Evolutionary conservation across 2,797 vertebrate species (phyloP), one percentile per base, ranked within the genome.

Genomic region (Eptatretus atami): DNA sequence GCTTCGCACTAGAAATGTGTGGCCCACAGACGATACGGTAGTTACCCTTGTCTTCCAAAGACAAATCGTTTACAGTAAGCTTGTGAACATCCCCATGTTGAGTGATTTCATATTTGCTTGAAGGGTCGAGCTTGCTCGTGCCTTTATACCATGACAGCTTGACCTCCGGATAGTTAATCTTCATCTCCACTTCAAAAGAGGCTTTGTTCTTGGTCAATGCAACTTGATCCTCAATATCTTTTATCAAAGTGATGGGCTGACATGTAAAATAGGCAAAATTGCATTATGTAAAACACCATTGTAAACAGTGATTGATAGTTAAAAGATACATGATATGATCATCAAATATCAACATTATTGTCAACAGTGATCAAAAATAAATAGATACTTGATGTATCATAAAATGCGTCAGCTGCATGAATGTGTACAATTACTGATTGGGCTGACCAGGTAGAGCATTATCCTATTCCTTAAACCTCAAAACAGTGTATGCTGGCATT

Each of bases 101-200:
- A 70, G 70, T 80, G 73, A 98, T 93, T 70, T 83, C 75, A 54
- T 87, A 88, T 73, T 95, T 92, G 67, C 82, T 74, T 67, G 67
- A 77, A 63, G 75, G 77, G 65, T 88, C 81, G 70, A 98, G 75
- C 73, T 92, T 95, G 71, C 86, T 82, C 2, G 92, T 98, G 66
- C 90, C 90, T 71, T 86, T 96, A 76, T 98, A 96, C 92, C 92
- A 98, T 44, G 90, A 87, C 64, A 98, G 78, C n/a, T 79, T 81
- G 73, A 98, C 95, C 79, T 98, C 92, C 31, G 90, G 88, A 72
- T 93, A 98, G 75, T 98, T 98, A 74, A 98, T 96, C 75, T 86
- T 92, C 70, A 98, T 76, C 69, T 88, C 79, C 64, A 86, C 94
- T 77, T 93, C 84, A 70, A 96, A 93, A 66, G 77, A 52, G 4